Base-by-base conservation (phyloP, 2,888 invertebrate species). In the Sinohyriopsis cumingii region DNA sequence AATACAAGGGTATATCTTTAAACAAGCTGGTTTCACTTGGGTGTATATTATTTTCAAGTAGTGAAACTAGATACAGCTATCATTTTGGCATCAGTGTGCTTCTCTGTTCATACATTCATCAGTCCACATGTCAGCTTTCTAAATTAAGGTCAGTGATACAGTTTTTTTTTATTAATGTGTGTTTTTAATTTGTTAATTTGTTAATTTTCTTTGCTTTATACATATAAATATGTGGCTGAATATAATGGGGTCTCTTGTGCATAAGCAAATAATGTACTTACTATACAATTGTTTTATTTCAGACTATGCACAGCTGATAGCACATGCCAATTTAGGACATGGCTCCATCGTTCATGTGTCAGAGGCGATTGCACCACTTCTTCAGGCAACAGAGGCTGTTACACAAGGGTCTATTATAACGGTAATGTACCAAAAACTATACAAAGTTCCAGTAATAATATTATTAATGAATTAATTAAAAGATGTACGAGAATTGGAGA, bases 231-330 rank as follows among this genome's bases (percentile, higher is more conserved):
- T 2, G 45, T 45, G 45, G 45, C 45, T 45, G 12, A 15, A 45
- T 45, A 45, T 45, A 45, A 45, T 2, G 45, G 12, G 3, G 12
- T 45, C 45, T 45, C 15, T 12, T 45, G 15, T 45, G 45, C 45
- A 45, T 0, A 12, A 12, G 45, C 12, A 45, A 45, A 33, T 12
- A 45, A 45, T 45, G 15, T 45, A 45, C 12, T 15, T 12, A 12
- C 0, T 61, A 25, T 61, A 53, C 24, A 25, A 45, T 19, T 64
- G 12, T 61, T 68, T 65, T 62, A 61, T 75, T 78, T 57, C 79
- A 83, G 85, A 84, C 65, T 83, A 84, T 78, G 80, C 85, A n/a
- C 84, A 85, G 70, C 84, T 82, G 61, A 79, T 86, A 57, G 79
- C 78, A 3, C 82, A 78, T 53, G 73, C 70, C 59, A 65, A 56